Base-by-base conservation (phyloP, 2,797 vertebrate species). In the Merluccius polli region DNA sequence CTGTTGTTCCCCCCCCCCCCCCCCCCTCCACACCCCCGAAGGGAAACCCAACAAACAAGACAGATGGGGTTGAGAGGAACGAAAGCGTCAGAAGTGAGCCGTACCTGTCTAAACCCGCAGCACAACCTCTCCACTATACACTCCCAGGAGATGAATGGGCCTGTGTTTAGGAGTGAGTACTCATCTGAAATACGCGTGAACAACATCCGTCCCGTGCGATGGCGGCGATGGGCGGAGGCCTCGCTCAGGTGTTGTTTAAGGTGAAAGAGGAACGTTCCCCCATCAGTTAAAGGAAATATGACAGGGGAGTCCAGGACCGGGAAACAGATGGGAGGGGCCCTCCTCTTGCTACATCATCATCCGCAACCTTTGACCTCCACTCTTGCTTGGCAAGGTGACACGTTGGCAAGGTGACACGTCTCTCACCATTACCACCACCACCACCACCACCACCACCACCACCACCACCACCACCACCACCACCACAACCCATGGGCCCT, bases 101-200 rank as follows among this genome's bases (percentile, higher is more conserved):
- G 35, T 59, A 27, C 80, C 76, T 90, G 92, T 77, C 86, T 1
- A 32, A 81, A 38, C 91, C 82, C 86, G 88, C 82, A 77, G 88
- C 68, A 77, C 72, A n/a, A n/a, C 81, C 10, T 76, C 70, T 79
- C 82, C 83, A 1, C 41, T 16, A 44, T 16, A 44, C 13, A 36
- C 44, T 73, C 74, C 79, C 30, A 27, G 4, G 29, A 83, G 91
- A 89, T 87, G 81, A 89, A 87, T 79, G 71, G 81, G 74, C 76
- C 75, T 67, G n/a, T 70, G 80, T 88, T 79, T 77, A 83, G 82
- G 48, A 21, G 74, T 16, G 21, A 76, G 65, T 79, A 70, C 74
- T 77, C 78, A 76, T 87, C 32, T 52, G 73, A 63, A 24, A 44
- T 4, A 44, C 12, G 12, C 41, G 41, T 15, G 41, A 44, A 44